Conservation (phyloP, 2,113 vertebrate species). For the Chascanopsetta lugubris region DNA sequence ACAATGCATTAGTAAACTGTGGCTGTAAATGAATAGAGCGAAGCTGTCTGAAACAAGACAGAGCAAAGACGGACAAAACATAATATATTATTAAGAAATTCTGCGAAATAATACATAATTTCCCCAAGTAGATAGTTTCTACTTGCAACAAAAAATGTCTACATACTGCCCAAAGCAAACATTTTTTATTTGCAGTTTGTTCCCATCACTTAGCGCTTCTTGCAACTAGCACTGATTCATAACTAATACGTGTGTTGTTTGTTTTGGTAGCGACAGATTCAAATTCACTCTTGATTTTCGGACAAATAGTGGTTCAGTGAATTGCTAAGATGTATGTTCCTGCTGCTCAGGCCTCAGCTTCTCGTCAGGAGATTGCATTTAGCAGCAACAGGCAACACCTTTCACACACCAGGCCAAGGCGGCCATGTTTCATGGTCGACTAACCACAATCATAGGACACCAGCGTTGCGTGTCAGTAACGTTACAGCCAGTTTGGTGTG, state of each 20-base stretch:
- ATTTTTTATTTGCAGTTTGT: no score
- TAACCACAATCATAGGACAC: slow-evolving; percentile 3
- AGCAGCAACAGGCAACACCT: background rate
- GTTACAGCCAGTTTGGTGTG: slow-evolving; percentile 22
- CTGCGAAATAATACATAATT: background rate
- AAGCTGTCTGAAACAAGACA: background rate
- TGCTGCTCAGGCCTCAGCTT: slow-evolving; percentile 5
- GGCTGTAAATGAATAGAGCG: background rate
- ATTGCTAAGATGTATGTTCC: no score
- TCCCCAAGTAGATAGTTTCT: no score
- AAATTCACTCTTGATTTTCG: no score
- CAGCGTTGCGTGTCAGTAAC: slow-evolving; percentile 23
- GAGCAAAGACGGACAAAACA: background rate
- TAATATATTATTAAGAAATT: background rate
- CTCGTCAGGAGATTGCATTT: background rate
- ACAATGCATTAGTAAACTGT: background rate
- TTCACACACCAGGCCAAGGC: slow-evolving; percentile 2
- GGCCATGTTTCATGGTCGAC: background rate
- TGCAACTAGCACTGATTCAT: no score
- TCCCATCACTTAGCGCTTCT: no score
- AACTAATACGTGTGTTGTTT: no score
- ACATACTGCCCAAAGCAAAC: no score
- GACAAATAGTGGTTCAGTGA: no score
- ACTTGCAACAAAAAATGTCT: no score
- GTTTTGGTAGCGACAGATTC: no score